Percentiles rank a stretch among this genome's conserved stretches.
phyloP scores from a whole-genome alignment of 2,797 vertebrate species.

The Chaetodon trifasciatus region DNA sequence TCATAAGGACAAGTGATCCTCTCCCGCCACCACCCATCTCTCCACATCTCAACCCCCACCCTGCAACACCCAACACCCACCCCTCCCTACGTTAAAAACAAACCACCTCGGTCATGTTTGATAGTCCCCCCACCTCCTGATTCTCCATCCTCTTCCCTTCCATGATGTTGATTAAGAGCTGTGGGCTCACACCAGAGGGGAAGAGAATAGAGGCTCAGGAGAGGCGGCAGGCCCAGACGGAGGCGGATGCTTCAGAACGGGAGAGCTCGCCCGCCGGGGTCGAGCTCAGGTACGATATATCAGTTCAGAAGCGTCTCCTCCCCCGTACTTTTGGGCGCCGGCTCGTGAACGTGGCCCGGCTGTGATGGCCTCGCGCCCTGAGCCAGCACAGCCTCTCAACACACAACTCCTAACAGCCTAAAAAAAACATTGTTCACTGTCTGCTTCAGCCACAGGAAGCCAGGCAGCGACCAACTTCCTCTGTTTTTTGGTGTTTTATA shows the following conservation, averaged over 20 bases:
- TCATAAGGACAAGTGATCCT: constrained; percentile 88
- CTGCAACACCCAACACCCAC: constrained; percentile 68
- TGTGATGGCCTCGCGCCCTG: constrained; percentile 77
- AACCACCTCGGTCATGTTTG: constrained; percentile 73
- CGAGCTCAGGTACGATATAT: constrained; percentile 63
- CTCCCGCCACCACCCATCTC: constrained; percentile 50
- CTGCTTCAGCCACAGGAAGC: constrained; percentile 85
- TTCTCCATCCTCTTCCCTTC: constrained; percentile 73
- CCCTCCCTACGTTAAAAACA: constrained; percentile 57
- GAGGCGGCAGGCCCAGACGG: constrained; percentile 54
- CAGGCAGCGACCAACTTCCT: constrained; percentile 86
- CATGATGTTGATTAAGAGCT: constrained; percentile 26
- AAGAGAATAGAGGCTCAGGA: constrained; percentile 70
- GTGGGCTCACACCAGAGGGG: constrained; percentile 57
- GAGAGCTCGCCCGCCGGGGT: constrained; percentile 60
- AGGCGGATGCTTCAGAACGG: constrained; percentile 70
- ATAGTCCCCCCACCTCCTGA: constrained; percentile 66
- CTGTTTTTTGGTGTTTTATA: constrained; percentile 88
- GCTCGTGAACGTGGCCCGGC: constrained; percentile 72
- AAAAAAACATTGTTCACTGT: constrained; percentile 86
- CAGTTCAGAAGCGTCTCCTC: constrained; percentile 71
- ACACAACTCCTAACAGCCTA: constrained; percentile 81
- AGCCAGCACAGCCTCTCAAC: constrained; percentile 86
- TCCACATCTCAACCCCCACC: constrained; percentile 55
- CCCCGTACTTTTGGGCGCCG: constrained; percentile 57